Conservation (phyloP, 2,888 invertebrate species). For the Ellobium chinense region DNA sequence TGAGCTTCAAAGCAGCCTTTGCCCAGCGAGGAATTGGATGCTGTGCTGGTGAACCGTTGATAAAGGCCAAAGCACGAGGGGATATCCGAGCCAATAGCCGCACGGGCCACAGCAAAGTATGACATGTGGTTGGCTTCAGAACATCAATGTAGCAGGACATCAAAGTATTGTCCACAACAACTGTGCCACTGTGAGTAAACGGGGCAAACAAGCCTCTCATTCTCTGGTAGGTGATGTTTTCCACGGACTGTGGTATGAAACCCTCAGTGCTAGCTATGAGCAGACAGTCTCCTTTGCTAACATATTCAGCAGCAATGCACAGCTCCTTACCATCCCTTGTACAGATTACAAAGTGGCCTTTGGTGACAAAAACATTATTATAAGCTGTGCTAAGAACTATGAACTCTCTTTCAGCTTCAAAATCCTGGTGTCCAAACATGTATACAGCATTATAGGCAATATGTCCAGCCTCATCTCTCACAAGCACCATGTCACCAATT, state of each 20-base stretch:
- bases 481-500: slow-evolving; percentile 24
- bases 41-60: slow-evolving; percentile 15
- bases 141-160: slow-evolving; percentile 42
- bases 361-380: slow-evolving; percentile 11
- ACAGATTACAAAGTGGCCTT: slow-evolving; percentile 36
- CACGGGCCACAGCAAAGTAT: slow-evolving; percentile 33
- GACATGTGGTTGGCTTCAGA: not conserved
- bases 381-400: slow-evolving; percentile 12
- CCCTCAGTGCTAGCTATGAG: not conserved
- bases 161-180: slow-evolving; percentile 28
- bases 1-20: slow-evolving; percentile 14
- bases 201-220: slow-evolving; percentile 43
- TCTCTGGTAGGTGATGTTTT: slow-evolving; percentile 11
- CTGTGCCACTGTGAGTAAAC: slow-evolving; percentile 30
- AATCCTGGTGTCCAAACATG: slow-evolving; percentile 44
- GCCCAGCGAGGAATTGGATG: slow-evolving; percentile 37
- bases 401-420: not conserved
- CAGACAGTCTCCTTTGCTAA: slow-evolving; percentile 23
- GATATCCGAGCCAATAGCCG: slow-evolving; percentile 32
- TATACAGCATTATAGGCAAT: slow-evolving; percentile 34
- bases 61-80: not conserved
- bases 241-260: slow-evolving; percentile 11
- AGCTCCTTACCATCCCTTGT: slow-evolving; percentile 13
- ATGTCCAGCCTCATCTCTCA: not conserved
- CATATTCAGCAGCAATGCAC: slow-evolving; percentile 29